Conservation (phyloP, 2,797 vertebrate genomes). For the Okamejei kenojei region DNA sequence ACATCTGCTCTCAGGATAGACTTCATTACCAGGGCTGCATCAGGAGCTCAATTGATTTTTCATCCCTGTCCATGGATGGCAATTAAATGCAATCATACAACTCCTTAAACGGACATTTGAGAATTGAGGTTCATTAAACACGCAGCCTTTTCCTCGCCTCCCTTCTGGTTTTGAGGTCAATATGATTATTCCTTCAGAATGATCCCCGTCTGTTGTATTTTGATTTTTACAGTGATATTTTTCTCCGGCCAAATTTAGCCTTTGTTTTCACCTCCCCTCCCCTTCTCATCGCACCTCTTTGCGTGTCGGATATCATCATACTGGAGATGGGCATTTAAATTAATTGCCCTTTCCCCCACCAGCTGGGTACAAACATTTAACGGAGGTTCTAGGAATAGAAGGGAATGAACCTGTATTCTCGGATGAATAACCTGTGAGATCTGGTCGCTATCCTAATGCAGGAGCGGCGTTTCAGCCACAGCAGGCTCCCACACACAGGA, state of each 20-base stretch:
- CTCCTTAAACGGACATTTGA: not conserved
- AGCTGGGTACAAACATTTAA: not conserved
- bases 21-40: not conserved
- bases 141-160: not conserved
- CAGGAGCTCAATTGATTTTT: not conserved
- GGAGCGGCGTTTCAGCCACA: too few species aligned
- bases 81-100: constrained; percentile 12
- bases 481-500: too few species aligned
- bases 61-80: not conserved
- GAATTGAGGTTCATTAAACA: not conserved
- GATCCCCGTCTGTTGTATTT: not conserved
- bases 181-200: not conserved
- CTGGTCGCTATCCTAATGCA: too few species aligned
- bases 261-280: not conserved
- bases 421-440: too few species aligned
- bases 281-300: not conserved
- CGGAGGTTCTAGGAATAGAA: too few species aligned
- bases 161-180: not conserved
- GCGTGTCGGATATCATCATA: not conserved
- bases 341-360: not conserved
- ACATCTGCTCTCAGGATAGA: constrained; percentile 18
- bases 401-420: too few species aligned
- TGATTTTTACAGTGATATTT: not conserved
- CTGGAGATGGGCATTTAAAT: not conserved
- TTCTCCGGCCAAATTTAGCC: not conserved